These are phyloP conservation scores for Bubo blakistoni DNA, from an alignment of 2,113 vertebrate genomes.

Conservation along the genomic window DNA sequence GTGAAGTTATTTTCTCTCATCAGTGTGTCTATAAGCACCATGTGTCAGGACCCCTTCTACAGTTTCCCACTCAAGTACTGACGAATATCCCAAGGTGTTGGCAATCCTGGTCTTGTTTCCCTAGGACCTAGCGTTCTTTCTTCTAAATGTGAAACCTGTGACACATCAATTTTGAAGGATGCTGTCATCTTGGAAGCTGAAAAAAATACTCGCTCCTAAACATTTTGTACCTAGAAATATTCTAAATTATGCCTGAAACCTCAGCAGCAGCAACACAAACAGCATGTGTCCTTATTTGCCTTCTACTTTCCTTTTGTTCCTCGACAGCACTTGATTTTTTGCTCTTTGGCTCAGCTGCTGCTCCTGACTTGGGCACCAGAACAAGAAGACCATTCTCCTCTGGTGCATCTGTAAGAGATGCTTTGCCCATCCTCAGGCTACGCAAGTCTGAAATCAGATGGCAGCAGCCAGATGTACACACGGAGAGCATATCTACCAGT, in stretches of 20 bases:
- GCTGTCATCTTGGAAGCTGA: neutral
- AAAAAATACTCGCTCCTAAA: neutral
- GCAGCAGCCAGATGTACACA: neutral
- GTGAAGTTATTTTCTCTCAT: neutral
- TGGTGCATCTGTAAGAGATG: neutral
- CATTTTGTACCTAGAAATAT: neutral
- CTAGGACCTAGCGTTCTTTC: neutral
- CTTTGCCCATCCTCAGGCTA: neutral
- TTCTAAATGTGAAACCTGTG: neutral
- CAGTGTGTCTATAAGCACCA: neutral
- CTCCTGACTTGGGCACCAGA: neutral
- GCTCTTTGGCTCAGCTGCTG: conserved; percentile 11
- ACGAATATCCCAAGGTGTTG: neutral
- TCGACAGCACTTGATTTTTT: neutral
- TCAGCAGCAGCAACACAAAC: neutral
- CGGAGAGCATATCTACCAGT: neutral
- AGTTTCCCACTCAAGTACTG: neutral
- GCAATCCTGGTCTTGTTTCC: neutral
- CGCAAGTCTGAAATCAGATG: neutral
- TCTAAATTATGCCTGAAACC: neutral
- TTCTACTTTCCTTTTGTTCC: neutral
- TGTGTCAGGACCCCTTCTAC: neutral
- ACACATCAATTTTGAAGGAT: neutral
- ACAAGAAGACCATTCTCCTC: neutral
- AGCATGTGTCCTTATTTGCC: neutral